Evolutionary conservation across 2,797 vertebrate species (phyloP), one percentile per base, ranked within the genome.

Genomic region (Hoplostethus mediterraneus): DNA sequence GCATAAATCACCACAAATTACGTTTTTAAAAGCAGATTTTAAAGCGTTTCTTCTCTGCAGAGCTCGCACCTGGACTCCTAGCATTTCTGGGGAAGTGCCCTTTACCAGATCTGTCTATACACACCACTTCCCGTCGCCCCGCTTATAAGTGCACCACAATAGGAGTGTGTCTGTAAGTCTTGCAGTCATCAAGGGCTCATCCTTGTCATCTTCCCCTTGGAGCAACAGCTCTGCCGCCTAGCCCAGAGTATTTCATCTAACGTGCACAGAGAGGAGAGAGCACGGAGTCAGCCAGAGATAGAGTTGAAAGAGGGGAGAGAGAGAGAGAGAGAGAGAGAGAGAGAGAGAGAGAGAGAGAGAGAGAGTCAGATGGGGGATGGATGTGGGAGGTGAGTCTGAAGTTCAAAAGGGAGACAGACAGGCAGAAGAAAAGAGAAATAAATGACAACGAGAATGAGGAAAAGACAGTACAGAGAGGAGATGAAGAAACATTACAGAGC

Each of bases 371-470:
- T 44, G 14, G 63, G 58, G 55, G 53, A 58, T 58, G 63, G 65
- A 71, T 66, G 73, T 83, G 62, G 74, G 57, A 63, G 30, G 79
- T 13, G 42, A 11, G 42, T 44, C 42, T 44, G 42, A 73, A 73
- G 75, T 73, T 71, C 67, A 61, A 66, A 81, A 75, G 49, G 28
- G 62, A 84, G 67, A 81, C 59, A 84, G 67, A 81, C 72, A 71
- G 83, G 73, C 63, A 65, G 58, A 54, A 52, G 52, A 52, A 54
- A 74, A 55, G 53, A 42, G 77, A 74, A 70, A 55, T 66, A 54
- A 60, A 30, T 42, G 51, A 45, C 4, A 8, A n/a, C 7, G 21
- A 11, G 33, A 30, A 61, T 13, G 51, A 33, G 68, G 63, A 67
- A 25, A 79, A 76, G 66, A 21, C 28, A 28, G 2, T 28, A 28